Evolutionary conservation across 2,113 vertebrate species (phyloP).

Genomic region (Hippocampus comes): DNA sequence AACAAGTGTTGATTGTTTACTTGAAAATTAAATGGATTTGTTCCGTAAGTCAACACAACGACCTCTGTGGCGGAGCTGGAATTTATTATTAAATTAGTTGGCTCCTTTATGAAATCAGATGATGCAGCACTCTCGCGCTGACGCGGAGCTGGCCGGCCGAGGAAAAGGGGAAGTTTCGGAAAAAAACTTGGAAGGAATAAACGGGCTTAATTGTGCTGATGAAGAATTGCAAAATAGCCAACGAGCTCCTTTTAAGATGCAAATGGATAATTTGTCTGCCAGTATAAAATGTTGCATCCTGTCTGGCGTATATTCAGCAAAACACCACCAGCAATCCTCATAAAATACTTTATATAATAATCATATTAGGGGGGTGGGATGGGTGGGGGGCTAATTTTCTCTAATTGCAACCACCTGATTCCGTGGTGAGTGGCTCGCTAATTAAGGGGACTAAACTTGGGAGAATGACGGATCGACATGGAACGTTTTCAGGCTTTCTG

Average conservation of each 20-base stretch:
- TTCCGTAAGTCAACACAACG: neutral
- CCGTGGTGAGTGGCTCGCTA: slow-evolving; percentile 35
- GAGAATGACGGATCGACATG: slow-evolving; percentile 48
- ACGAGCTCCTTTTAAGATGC: slow-evolving; percentile 44
- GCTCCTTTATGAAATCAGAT: slow-evolving; percentile 35
- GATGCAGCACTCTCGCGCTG: slow-evolving; percentile 28
- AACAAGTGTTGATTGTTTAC: slow-evolving; percentile 8
- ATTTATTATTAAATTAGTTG: slow-evolving; percentile 28
- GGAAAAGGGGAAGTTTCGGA: slow-evolving; percentile 36
- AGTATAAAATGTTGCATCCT: slow-evolving; percentile 10
- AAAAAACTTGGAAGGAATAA: slow-evolving; percentile 42
- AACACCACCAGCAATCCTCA: slow-evolving; percentile 43
- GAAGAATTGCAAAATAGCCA: slow-evolving; percentile 40
- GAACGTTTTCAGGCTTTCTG: slow-evolving; percentile 50
- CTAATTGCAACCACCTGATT: slow-evolving; percentile 58
- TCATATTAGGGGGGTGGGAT: slow-evolving; percentile 34
- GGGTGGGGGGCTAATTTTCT: slow-evolving; percentile 37
- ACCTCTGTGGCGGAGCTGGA: slow-evolving; percentile 22
- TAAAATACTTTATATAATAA: slow-evolving; percentile 52
- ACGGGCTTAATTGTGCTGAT: slow-evolving; percentile 57
- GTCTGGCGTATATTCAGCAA: slow-evolving; percentile 28
- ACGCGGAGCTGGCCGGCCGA: slow-evolving; percentile 30
- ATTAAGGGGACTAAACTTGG: slow-evolving; percentile 56
- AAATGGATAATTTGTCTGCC: slow-evolving; percentile 43
- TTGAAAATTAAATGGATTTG: slow-evolving; percentile 13